phyloP scores from a whole-genome alignment of 2,888 invertebrate genomes.

The Amiota communis region DNA sequence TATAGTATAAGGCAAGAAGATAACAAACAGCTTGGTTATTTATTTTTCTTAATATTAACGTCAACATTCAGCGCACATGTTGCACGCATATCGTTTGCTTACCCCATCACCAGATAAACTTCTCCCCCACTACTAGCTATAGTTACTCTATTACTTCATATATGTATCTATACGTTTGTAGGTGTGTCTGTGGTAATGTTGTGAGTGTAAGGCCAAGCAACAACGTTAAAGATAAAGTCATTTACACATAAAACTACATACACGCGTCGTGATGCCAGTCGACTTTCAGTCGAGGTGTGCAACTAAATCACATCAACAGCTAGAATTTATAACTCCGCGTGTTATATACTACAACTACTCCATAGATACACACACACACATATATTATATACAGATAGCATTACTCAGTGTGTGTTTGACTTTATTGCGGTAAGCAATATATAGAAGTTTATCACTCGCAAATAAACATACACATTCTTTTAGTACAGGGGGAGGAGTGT shows the following conservation, averaged over 20 bases:
- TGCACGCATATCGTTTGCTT: conserved; percentile 52
- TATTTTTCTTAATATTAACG: conserved; percentile 66
- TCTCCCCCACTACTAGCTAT: background rate
- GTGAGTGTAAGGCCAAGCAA: conserved; percentile 30
- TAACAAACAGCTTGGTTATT: conserved; percentile 66
- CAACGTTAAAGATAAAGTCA: conserved; percentile 67
- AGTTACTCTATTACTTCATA: background rate
- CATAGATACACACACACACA: conserved; percentile 2
- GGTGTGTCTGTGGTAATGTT: background rate
- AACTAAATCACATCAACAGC: conserved; percentile 64
- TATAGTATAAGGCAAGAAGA: conserved; percentile 45
- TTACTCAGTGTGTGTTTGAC: conserved; percentile 47
- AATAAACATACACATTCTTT: conserved; percentile 42
- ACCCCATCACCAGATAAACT: background rate
- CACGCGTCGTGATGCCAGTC: conserved; percentile 48
- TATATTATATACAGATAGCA: background rate
- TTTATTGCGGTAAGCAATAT: conserved; percentile 61
- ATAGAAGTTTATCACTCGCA: conserved; percentile 60
- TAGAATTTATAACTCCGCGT: conserved; percentile 60
- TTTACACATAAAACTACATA: conserved; percentile 49
- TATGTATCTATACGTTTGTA: background rate
- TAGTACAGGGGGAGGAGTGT: no score
- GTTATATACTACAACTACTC: background rate
- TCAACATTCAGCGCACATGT: conserved; percentile 67
- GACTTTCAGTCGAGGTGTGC: conserved; percentile 65